Percentiles rank a stretch among this genome's conserved stretches.
phyloP scores from a whole-genome alignment of 2,113 vertebrate species.

The Leucoraja erinaceus region DNA sequence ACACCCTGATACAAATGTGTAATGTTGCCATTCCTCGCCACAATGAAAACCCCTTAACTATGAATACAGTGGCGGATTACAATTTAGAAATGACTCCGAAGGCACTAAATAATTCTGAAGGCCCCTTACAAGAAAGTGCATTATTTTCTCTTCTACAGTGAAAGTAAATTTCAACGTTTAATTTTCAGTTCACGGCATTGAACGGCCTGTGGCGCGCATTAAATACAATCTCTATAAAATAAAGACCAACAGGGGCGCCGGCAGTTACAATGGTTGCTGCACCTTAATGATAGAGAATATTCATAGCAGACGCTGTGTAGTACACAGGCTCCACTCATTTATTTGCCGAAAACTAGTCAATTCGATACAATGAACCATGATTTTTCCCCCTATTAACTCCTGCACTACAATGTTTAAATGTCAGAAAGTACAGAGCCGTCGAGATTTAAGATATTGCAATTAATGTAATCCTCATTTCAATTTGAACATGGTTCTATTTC shows the following conservation, averaged over 20 bases:
- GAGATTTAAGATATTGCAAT: neutral
- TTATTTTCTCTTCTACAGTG: neutral
- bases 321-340: neutral
- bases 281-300: neutral
- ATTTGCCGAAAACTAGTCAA: neutral
- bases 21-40: too few relatives aligned
- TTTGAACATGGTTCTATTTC: neutral
- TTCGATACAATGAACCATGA: neutral
- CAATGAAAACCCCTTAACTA: neutral
- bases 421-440: neutral
- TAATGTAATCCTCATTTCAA: neutral
- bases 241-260: neutral
- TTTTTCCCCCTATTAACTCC: neutral
- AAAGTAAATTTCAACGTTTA: neutral
- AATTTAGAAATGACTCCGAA: neutral
- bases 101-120: too few relatives aligned
- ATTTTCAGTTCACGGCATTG: neutral
- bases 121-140: neutral
- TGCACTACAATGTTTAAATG: neutral
- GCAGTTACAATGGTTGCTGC: neutral
- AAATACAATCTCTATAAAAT: neutral
- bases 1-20: neutral
- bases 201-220: neutral
- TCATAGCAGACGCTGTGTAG: neutral
- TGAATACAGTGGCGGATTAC: neutral